Conservation (phyloP, 2,888 invertebrate genomes). For the Catotricha subobsoleta region DNA sequence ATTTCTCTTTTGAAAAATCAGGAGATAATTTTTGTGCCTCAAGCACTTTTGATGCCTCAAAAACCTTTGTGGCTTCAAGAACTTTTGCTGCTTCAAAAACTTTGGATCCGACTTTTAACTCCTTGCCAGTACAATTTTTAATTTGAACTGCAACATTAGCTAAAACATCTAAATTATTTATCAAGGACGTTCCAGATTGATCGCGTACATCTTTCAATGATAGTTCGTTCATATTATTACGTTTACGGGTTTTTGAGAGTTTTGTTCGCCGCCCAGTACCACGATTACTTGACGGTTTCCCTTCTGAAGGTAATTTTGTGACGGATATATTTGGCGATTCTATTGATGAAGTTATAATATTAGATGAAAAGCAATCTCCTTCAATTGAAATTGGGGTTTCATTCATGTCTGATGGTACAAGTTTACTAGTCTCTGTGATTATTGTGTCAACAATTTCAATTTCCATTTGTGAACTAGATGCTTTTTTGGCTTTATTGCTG, state of each 20-base stretch:
- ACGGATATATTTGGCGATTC: no score
- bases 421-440: background rate
- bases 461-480: no score
- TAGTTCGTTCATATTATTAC: no score
- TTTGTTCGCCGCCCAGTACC: slow-evolving; percentile 1
- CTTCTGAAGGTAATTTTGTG: no score
- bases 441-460: background rate
- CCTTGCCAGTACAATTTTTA: background rate
- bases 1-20: no score
- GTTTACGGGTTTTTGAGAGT: background rate
- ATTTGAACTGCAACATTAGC: slow-evolving; percentile 1
- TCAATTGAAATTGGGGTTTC: slow-evolving; percentile 1
- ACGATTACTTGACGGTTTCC: no score
- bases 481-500: no score
- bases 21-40: slow-evolving; percentile 24
- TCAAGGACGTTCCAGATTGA: no score
- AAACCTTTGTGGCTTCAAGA: background rate
- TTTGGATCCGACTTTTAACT: background rate
- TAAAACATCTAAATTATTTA: slow-evolving; percentile 1
- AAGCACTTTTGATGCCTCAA: background rate
- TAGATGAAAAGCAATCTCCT: background rate
- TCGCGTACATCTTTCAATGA: background rate
- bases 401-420: background rate
- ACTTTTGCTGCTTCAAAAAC: background rate
- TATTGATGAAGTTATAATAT: background rate